Evolutionary conservation across 2,888 invertebrate genomes (phyloP), one percentile per base, ranked within the genome.

Genomic region (Athrips mouffetella): DNA sequence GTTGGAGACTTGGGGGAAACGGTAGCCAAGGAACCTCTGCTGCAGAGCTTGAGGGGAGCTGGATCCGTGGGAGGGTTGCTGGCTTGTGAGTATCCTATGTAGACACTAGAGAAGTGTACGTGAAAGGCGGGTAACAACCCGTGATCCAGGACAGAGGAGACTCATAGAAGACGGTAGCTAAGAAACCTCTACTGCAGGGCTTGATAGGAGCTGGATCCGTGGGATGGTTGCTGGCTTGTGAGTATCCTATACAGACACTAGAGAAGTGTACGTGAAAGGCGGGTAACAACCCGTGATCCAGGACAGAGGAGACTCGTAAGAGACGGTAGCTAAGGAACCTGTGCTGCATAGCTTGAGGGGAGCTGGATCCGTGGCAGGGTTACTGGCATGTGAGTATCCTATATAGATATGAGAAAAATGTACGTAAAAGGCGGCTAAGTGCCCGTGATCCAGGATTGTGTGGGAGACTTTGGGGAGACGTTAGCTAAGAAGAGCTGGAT

Each of bases 1-100:
- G 56, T 86, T 0, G 69, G 58, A 0, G 76, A 69, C 8, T 54
- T 87, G 2, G 66, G 73, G 0, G 64, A 70, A 0, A 58, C 62
- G 1, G 48, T 89, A n/a, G 63, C 64, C 0, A 57, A 71, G 3
- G 86, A 89, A 40, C 81, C 87, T 0, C 55, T 89, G 8, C 65
- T 89, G 46, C 50, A 65, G 30, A 66, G 65, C 11, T 49, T 89
- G 15, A 74, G 58, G 46, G 62, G 70, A 1, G 75, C 77, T 46
- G 67, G 62, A 7, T 71, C 77, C 0, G 52, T 89, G 5, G 75
- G 78, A 0, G 72, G 68, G 30, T 56, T 89, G 16, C 49, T 83
- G 7, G n/a, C n/a, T n/a, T n/a, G n/a, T n/a, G n/a, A n/a, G n/a
- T n/a, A n/a, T n/a, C n/a, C n/a, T n/a, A n/a, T n/a, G n/a, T n/a